Conservation (phyloP, 37 sponge, comb jelly and placozoan genomes). For the Hexactinellida sp. region DNA sequence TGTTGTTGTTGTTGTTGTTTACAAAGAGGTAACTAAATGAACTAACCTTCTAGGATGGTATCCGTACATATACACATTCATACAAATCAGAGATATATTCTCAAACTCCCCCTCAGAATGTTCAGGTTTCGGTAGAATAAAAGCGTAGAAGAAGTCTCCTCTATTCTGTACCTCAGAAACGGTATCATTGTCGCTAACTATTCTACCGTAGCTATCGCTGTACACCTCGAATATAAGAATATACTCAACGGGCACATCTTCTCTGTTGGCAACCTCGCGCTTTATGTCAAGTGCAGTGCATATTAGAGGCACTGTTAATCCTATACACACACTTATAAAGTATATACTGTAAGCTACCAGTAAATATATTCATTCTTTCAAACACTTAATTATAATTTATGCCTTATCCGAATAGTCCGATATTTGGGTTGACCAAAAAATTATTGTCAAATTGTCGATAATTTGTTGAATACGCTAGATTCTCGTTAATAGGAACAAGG, state of each 20-base stretch:
- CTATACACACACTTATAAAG: background rate
- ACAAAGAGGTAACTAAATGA: no score
- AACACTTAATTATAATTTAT: no score
- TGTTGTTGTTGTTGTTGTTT: no score
- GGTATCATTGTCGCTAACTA: background rate
- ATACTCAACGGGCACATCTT: background rate
- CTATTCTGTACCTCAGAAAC: background rate
- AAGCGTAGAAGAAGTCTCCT: background rate
- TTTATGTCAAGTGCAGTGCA: slow-evolving; percentile 6
- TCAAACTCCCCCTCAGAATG: background rate
- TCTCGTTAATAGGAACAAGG: no score
- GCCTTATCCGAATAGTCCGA: no score
- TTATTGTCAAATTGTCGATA: no score
- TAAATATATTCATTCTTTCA: no score
- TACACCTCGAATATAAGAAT: background rate
- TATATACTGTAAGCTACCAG: no score
- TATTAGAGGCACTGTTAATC: background rate
- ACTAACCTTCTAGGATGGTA: background rate
- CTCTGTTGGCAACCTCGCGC: background rate
- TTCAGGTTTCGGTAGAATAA: background rate
- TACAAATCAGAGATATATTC: background rate
- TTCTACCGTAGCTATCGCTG: background rate
- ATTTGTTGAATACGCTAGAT: no score
- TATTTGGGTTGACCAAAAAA: no score
- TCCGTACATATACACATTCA: slow-evolving; percentile 12